Evolutionary conservation across 2,888 invertebrate species (phyloP).

Genomic region (Cerastis leucographa): DNA sequence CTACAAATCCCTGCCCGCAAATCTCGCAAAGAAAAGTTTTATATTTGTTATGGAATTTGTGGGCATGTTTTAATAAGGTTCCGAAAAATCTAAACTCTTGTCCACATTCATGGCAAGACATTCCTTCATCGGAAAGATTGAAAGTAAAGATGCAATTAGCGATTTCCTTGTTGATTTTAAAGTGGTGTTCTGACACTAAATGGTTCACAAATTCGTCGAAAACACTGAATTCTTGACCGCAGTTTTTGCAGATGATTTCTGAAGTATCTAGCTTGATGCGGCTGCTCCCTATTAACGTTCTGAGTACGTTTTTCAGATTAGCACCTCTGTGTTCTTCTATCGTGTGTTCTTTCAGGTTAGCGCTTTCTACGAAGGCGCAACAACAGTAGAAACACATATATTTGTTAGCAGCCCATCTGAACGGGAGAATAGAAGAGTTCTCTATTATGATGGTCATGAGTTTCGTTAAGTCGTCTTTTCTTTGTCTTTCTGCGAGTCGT

Average conservation of each 20-base stretch:
- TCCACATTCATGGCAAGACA: conserved; percentile 77
- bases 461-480: conserved; percentile 69
- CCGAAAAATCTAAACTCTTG: conserved; percentile 78
- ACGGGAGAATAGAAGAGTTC: conserved; percentile 75
- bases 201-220: conserved; percentile 74
- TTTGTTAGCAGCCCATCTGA: conserved; percentile 74
- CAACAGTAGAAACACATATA: conserved; percentile 79
- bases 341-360: conserved; percentile 70
- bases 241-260: conserved; percentile 73
- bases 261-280: conserved; percentile 76
- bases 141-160: conserved; percentile 71
- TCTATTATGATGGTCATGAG: conserved; percentile 71
- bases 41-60: conserved; percentile 76
- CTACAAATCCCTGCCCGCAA: conserved; percentile 82
- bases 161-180: conserved; percentile 70
- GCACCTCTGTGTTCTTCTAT: conserved; percentile 72
- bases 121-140: conserved; percentile 73
- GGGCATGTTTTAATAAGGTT: conserved; percentile 73
- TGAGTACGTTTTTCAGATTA: conserved; percentile 68
- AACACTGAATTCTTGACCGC: conserved; percentile 61
- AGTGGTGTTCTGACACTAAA: conserved; percentile 63
- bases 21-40: conserved; percentile 77
- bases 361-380: conserved; percentile 69
- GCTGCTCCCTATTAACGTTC: conserved; percentile 66
- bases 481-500: conserved; percentile 51